Evolutionary conservation across 1,140 invertebrate genomes (phyloP).

Genomic region (Riptortus pedestris): DNA sequence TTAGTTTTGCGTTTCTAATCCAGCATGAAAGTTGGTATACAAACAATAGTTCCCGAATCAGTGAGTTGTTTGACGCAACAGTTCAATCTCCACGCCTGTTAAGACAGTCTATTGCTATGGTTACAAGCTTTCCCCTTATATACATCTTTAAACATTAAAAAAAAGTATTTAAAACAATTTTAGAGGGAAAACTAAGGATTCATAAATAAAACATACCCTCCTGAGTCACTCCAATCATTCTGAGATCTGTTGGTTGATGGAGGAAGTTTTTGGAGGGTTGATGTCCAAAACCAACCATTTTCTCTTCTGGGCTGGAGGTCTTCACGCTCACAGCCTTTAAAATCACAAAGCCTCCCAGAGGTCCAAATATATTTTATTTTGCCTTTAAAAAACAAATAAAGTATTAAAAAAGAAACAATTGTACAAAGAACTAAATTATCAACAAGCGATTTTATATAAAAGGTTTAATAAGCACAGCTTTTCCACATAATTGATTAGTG

Average conservation of each 20-base stretch:
- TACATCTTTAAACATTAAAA: neutral
- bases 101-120: no score
- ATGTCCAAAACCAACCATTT: constrained; percentile 39
- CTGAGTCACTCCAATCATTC: constrained; percentile 38
- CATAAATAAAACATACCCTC: constrained; percentile 35
- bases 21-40: no score
- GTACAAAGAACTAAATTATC: no score
- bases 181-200: constrained; percentile 1
- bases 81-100: no score
- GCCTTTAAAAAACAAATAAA: constrained; percentile 24
- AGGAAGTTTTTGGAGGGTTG: constrained; percentile 33
- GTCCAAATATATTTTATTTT: constrained; percentile 36
- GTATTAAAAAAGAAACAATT: no score
- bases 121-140: no score
- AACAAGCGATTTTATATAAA: no score
- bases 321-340: constrained; percentile 34
- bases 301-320: constrained; percentile 35
- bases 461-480: no score
- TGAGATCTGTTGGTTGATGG: constrained; percentile 34
- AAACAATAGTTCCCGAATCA: no score
- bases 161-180: neutral
- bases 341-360: constrained; percentile 37
- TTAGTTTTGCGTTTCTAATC: no score
- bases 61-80: no score
- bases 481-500: no score